Base-by-base conservation (phyloP, 2,888 invertebrate genomes). In the Drosophila mimica region DNA sequence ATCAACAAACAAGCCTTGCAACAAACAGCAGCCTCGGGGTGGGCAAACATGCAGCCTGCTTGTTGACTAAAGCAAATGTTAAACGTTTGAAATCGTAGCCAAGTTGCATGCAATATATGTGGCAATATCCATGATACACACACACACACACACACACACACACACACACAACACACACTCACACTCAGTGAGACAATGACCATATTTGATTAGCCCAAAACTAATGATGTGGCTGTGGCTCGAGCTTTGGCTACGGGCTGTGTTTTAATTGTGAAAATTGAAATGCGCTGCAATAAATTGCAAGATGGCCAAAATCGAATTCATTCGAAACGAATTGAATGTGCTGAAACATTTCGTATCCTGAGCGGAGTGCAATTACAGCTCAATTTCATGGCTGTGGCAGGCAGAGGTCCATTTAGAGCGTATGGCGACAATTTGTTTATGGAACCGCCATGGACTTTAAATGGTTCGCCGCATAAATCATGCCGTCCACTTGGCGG, bases 361-460 rank as follows among this genome's bases (percentile, higher is more conserved):
- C 90, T 88, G 74, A 77, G 74, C 65, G 69, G 83, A 76, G 78
- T 85, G 89, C 90, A 85, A 85, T 85, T 85, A 85, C 90, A 85
- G 90, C 85, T 85, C 85, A 85, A 85, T 85, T 85, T 85, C 90
- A 79, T 85, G 89, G 82, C 70, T 74, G 48, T 64, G 67, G 61
- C 67, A 62, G 67, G 67, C 80, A 63, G 68, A 79, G 63, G 70
- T 73, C 87, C 87, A 82, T 89, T 87, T 89, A 85, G 79, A 87
- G 87, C 74, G 79, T 60, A 59, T 67, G 83, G 90, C 88, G 84
- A 89, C 91, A 91, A 91, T 91, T 91, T 91, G 91, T 91, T 88
- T 91, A 91, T 91, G 91, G 91, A 80, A 82, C 91, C 91, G 91
- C 86, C 90, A 78, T 81, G 78, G 81, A 87, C 91, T 91, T 86